A percentile compares a stretch with the other conserved stretches of the same genome.
Evolutionary conservation across 2,888 invertebrate species (phyloP).

Genomic region (Aleiodes alternator): DNA sequence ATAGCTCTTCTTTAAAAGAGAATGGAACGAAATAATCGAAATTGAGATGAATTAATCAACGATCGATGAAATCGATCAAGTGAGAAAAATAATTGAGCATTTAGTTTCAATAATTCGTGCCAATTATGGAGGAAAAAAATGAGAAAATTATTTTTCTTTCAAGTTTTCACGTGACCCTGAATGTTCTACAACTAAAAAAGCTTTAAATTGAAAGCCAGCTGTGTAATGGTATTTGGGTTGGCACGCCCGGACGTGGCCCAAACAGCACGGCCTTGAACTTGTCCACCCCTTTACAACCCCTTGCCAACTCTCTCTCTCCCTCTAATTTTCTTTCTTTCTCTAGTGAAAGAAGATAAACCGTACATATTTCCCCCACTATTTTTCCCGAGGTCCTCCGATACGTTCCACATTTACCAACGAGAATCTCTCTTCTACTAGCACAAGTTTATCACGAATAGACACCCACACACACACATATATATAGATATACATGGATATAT

Average conservation of each 20-base stretch:
- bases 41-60: too few species aligned
- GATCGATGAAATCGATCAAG: neutral
- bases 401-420: slow-evolving; percentile 31
- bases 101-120: neutral
- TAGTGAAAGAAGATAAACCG: slow-evolving; percentile 29
- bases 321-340: neutral
- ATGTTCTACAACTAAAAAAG: neutral
- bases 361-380: slow-evolving; percentile 40
- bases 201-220: neutral
- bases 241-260: slow-evolving; percentile 67
- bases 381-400: slow-evolving; percentile 25
- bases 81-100: neutral
- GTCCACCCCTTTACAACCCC: slow-evolving; percentile 53
- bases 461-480: neutral
- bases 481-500: neutral
- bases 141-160: too few species aligned
- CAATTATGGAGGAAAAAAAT: slow-evolving; percentile 39
- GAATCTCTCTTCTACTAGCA: neutral
- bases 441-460: neutral
- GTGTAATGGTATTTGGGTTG: slow-evolving; percentile 65
- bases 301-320: neutral
- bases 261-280: slow-evolving; percentile 69
- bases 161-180: too few species aligned
- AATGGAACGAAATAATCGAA: too few species aligned
- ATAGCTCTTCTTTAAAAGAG: too few species aligned